phyloP scores from a whole-genome alignment of 2,888 invertebrate species.

The Rhyacophila evoluta region DNA sequence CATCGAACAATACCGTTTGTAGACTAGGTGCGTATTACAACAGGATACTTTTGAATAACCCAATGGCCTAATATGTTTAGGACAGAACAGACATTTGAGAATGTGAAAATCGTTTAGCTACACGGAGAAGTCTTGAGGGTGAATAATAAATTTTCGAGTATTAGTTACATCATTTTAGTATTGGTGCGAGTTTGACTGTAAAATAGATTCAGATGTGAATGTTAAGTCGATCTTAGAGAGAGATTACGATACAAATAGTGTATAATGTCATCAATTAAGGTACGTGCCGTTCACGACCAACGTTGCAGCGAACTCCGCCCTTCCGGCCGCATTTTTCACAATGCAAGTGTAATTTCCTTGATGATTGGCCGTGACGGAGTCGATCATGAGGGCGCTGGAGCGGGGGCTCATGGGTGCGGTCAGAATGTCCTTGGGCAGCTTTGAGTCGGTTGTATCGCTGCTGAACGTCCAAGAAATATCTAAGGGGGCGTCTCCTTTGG shows the following conservation, averaged over 20 bases:
- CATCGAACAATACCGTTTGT: too few species aligned
- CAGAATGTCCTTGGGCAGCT: conserved; percentile 68
- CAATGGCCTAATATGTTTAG: too few species aligned
- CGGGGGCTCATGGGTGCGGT: conserved; percentile 70
- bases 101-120: neutral
- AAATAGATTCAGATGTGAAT: neutral
- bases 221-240: conserved; percentile 16
- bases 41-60: too few species aligned
- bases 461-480: conserved; percentile 81
- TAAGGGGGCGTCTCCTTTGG: conserved; percentile 80
- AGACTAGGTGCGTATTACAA: too few species aligned
- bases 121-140: neutral
- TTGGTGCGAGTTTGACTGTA: conserved; percentile 39
- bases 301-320: conserved; percentile 71
- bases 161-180: conserved; percentile 41
- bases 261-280: conserved; percentile 31
- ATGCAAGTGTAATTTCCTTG: conserved; percentile 77
- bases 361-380: conserved; percentile 75
- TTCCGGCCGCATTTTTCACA: conserved; percentile 75
- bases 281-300: conserved; percentile 78
- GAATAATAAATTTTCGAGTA: conserved; percentile 21
- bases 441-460: conserved; percentile 71
- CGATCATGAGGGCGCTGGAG: conserved; percentile 77
- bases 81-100: neutral
- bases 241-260: conserved; percentile 45